Conservation (phyloP, 1,140 invertebrate genomes). For the Microplitis mediator region DNA sequence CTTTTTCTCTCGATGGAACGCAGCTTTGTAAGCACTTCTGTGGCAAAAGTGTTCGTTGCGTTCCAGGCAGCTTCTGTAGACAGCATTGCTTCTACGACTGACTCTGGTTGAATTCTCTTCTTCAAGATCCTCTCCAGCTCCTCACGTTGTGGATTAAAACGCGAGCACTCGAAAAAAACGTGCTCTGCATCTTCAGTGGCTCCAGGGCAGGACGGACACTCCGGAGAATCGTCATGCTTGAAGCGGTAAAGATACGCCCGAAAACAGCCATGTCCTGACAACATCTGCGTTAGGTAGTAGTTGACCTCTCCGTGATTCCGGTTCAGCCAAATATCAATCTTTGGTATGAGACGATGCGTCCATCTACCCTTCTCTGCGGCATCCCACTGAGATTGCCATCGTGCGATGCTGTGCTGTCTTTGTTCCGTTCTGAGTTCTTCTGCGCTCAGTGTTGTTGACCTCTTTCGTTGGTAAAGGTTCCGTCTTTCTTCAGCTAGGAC, state of each 20-base stretch:
- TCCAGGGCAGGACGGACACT: constrained; percentile 32
- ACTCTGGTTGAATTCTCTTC: constrained; percentile 11
- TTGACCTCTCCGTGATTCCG: constrained; percentile 33
- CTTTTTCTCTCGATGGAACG: constrained; percentile 10
- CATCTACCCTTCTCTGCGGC: background rate
- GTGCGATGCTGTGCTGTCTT: constrained; percentile 14
- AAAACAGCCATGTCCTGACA: constrained; percentile 46
- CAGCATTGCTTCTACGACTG: constrained; percentile 24
- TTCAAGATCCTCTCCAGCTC: background rate
- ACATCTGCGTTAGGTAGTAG: constrained; percentile 34
- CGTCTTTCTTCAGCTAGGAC: constrained; percentile 30
- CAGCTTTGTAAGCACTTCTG: constrained; percentile 14
- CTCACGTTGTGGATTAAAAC: background rate
- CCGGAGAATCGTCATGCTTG: constrained; percentile 33
- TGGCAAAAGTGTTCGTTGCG: constrained; percentile 5
- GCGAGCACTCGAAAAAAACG: constrained; percentile 13
- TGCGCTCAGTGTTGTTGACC: constrained; percentile 2
- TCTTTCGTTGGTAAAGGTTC: background rate
- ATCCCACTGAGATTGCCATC: constrained; percentile 15
- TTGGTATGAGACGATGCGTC: constrained; percentile 28
- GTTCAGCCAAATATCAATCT: constrained; percentile 30
- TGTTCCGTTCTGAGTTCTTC: constrained; percentile 19
- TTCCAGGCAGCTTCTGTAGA: background rate
- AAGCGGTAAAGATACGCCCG: constrained; percentile 41
- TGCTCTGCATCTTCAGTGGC: constrained; percentile 14